Base-by-base conservation (phyloP, 2,113 vertebrate species). In the Micronycteris hirsuta region DNA sequence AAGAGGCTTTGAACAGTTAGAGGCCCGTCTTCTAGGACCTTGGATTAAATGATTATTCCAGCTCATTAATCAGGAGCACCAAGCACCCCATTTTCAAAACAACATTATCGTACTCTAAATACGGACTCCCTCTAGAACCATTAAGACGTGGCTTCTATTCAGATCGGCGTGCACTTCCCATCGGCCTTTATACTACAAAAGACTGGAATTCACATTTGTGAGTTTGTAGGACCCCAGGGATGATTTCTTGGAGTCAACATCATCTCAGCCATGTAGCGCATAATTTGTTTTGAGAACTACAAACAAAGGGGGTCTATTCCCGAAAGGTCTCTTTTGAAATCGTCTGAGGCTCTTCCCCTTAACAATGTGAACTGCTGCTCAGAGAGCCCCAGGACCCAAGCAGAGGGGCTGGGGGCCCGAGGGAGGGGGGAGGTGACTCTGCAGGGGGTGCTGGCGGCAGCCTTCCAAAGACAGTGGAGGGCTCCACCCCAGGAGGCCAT, bases 241-340 rank as follows among this genome's bases (percentile, higher is more conserved):
- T 36, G 80, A n/a, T 63, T 63, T 93, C 63, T 76, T 43, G n/a
- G 49, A 73, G 31, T 52, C 91, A 47, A 76, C 91, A 63, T 82
- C 91, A 86, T 91, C 91, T 91, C 97, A 86, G 80, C 68, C 88
- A n/a, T 89, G 73, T 78, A 52, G 91, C 13, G 0, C 31, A 22
- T 97, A 33, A 97, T 97, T 91, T 97, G 93, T 97, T 96, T 95
- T 93, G 97, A 97, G 94, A 95, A 95, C 94, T 91, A 68, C 78
- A 96, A 73, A 97, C 90, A 93, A 93, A 95, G 84, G 80, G 73
- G 94, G 74, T 82, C 83, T 92, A 17, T 96, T 97, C 94, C 86
- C 91, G 0, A 47, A 83, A 90, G 95, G 58, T 63, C 16, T 78
- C 93, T 92, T 63, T 67, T 33, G 65, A 93, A 87, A 92, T 91